Evolutionary conservation across 92 coral and sea anemone species (phyloP), one percentile per base, ranked within the genome.

Genomic region (Epizoanthus stellaris): DNA sequence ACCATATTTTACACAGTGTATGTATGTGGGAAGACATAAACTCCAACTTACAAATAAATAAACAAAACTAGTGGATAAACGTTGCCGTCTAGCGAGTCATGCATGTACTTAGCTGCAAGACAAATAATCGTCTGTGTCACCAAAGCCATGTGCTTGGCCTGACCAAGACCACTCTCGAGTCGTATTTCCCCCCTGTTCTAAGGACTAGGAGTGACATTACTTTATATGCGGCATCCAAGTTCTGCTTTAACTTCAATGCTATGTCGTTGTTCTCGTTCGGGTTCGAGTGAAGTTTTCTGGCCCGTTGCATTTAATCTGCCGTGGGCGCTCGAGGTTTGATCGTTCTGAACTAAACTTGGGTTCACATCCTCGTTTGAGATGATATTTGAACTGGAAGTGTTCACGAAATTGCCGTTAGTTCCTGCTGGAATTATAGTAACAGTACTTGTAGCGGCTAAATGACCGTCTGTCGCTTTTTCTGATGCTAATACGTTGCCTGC

Each of bases 231-330:
- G 85, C 98, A 94, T 0, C 98, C 98, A 66, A 92, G 93, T 43
- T 93, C 98, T 57, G 98, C 92, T 94, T 94, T 94, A 4, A 94
- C 93, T 76, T 91, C 98, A 62, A 94, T 94, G 77, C 98, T 92
- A 67, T 90, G 95, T 61, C 86, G 91, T 45, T 83, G 92, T 16
- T 70, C 60, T 43, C 70, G 84, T 43, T 80, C 82, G 17, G 90
- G 64, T 40, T 79, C 83, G 17, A 61, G 83, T 15, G 71, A 63
- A 21, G 73, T 12, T 79, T 63, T 79, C 19, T 62, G 83, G 53
- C 67, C 83, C 45, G 67, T 56, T 52, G 59, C 58, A 45, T 15
- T 45, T 14, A 79, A 21, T 42, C 67, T 25, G 71, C 72, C 70
- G 71, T 63, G 83, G 83, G 73, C 83, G 61, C 83, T 64, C 59